phyloP scores from a whole-genome alignment of 2,113 vertebrate species.

The Papio anubis region DNA sequence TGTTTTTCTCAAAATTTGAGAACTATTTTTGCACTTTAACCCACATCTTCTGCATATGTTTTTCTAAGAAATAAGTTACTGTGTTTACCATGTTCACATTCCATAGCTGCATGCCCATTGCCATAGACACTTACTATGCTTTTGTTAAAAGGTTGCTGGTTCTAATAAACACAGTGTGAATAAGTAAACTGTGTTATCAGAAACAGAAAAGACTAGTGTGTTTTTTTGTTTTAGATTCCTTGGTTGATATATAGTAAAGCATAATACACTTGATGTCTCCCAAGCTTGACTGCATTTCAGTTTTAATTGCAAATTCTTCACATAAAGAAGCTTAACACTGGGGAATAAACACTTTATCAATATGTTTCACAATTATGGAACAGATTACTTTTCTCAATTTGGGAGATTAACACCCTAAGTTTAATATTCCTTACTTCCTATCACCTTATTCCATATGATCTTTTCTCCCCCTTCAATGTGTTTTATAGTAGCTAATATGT shows the following conservation, averaged over 20 bases:
- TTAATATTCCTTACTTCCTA: conserved; percentile 25
- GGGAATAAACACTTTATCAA: background rate
- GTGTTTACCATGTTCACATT: background rate
- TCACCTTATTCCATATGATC: conserved; percentile 6
- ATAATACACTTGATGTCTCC: background rate
- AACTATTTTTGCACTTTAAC: background rate
- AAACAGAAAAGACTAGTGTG: background rate
- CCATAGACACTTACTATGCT: background rate
- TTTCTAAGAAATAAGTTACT: conserved; percentile 6
- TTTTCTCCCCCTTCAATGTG: conserved; percentile 2
- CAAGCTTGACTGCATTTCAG: background rate
- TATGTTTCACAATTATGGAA: background rate
- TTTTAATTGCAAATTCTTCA: conserved; percentile 55
- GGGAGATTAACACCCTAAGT: background rate
- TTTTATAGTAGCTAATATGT: conserved; percentile 43
- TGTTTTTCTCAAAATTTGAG: background rate
- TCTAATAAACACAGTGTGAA: background rate
- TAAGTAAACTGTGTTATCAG: conserved; percentile 16
- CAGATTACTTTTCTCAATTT: conserved; percentile 39
- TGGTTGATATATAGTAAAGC: conserved; percentile 6
- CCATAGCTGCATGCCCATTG: background rate
- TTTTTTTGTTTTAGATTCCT: background rate
- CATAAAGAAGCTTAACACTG: background rate
- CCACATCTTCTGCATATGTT: background rate
- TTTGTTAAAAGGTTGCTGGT: background rate